Base-by-base conservation (phyloP, 1,140 invertebrate genomes). In the Drosophila mauritiana region DNA sequence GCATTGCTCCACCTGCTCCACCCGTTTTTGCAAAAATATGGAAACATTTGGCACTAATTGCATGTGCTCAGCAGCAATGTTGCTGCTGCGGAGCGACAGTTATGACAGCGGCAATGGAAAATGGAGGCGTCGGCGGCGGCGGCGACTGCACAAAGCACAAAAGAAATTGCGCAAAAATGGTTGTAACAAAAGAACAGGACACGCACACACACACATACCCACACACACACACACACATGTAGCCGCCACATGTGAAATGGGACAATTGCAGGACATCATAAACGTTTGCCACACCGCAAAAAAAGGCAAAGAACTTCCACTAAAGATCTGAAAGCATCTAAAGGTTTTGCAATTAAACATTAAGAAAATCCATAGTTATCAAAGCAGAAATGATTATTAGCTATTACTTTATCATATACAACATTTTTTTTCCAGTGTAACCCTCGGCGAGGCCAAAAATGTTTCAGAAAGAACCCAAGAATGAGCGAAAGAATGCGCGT, bases 1-100 rank as follows among this genome's bases (percentile, higher is more conserved):
- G 73, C 73, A 65, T 67, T 54, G 53, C 67, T 36, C 56, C 37
- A 52, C 55, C 65, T 61, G 31, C 67, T 69, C 10, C 51, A 0
- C 36, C 51, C 48, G 48, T 40, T 67, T 31, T 54, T 73, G 78
- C 74, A 86, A 88, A 88, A 86, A 86, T 86, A 86, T 86, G 83
- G 83, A 86, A 86, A 86, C 83, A 86, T 86, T 86, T 86, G 83
- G 83, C 83, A 86, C 83, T 86, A 86, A 86, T 86, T 86, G 83
- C 83, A 86, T 86, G 83, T 88, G 83, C 83, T 86, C 83, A 82
- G 83, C 79, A 73, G 81, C 81, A 80, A 68, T 68, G 57, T 64
- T 73, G 62, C 49, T 61, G 40, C 36, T 64, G 61, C 48, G 80
- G 78, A 88, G 83, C 83, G 83, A 86, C 83, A 86, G 83, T 88